Evolutionary conservation across 2,113 vertebrate genomes (phyloP).

Genomic region (Anhinga rufa): DNA sequence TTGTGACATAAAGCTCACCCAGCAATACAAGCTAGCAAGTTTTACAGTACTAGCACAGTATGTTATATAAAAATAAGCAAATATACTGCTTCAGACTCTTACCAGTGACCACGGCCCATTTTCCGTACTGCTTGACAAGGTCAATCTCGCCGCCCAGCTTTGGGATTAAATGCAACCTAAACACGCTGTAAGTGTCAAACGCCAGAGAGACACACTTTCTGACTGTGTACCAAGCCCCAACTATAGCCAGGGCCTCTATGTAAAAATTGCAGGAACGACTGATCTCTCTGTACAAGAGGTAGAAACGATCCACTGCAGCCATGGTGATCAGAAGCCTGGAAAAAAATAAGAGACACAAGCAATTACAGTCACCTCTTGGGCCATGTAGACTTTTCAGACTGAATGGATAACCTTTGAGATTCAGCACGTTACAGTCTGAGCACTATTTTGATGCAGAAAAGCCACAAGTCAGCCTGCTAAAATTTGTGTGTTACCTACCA

Average conservation of each 20-base stretch:
- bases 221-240: slow-evolving; percentile 86
- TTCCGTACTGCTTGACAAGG: slow-evolving; percentile 81
- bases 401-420: not conserved
- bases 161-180: slow-evolving; percentile 85
- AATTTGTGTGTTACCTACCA: not conserved
- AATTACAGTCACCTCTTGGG: not conserved
- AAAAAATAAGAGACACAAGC: not conserved
- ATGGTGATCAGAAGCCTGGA: slow-evolving; percentile 67
- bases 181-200: slow-evolving; percentile 74
- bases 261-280: slow-evolving; percentile 83
- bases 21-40: not conserved
- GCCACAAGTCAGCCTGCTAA: not conserved
- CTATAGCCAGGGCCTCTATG: slow-evolving; percentile 84
- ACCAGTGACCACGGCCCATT: slow-evolving; percentile 92
- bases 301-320: slow-evolving; percentile 94
- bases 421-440: not conserved
- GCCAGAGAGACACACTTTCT: slow-evolving; percentile 74
- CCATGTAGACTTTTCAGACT: not conserved
- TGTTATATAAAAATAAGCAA: not conserved
- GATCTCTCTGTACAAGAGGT: slow-evolving; percentile 85
- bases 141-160: slow-evolving; percentile 69
- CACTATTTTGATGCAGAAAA: not conserved
- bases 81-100: slow-evolving; percentile 34
- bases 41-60: not conserved
- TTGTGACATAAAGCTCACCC: not conserved